Evolutionary conservation across 2,888 invertebrate species (phyloP), one percentile per base, ranked within the genome.

Genomic region (Drosophila limbata): DNA sequence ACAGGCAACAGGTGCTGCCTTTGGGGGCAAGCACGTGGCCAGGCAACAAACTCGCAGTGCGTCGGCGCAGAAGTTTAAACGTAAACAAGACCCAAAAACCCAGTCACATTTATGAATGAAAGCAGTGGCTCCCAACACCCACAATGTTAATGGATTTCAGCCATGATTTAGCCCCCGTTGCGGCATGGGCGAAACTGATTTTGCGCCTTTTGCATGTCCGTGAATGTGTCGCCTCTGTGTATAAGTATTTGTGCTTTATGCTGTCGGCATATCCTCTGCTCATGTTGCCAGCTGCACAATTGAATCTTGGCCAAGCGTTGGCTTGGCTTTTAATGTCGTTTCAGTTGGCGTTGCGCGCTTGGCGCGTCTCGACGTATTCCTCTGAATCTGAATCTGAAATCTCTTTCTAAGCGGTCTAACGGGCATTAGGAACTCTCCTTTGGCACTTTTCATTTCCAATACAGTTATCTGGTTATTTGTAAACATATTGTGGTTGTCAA

Each of bases 311-410:
- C 73, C 81, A 81, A 76, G 72, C 79, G 55, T 56, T 69, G 65
- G 69, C 60, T 56, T 69, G 65, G 69, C 59, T 66, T 76, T 84
- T 77, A 72, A 79, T 66, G 70, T 69, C 89, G 69, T 77, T 84
- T 91, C 84, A 91, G 91, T 91, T 79, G 81, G 90, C 88, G 85
- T 80, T 87, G 87, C 90, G 90, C 91, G 90, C 90, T 91, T 88
- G 91, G 90, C 91, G 90, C 88, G 87, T 84, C 81, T 83, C 78
- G 89, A 90, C 84, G 85, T 80, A 68, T 71, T 79, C 35, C 64
- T 70, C 25, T 67, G 21, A 60, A 60, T 25, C 25, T 25, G 25
- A 25, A 25, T 25, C 25, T 25, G 63, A 63, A 57, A 65, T 66
- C 51, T 55, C 68, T 40, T 61, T 63, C 53, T 63, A 68, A 69